Base-by-base conservation (phyloP, 2,797 vertebrate species). In the Poeciliopsis gracilis region DNA sequence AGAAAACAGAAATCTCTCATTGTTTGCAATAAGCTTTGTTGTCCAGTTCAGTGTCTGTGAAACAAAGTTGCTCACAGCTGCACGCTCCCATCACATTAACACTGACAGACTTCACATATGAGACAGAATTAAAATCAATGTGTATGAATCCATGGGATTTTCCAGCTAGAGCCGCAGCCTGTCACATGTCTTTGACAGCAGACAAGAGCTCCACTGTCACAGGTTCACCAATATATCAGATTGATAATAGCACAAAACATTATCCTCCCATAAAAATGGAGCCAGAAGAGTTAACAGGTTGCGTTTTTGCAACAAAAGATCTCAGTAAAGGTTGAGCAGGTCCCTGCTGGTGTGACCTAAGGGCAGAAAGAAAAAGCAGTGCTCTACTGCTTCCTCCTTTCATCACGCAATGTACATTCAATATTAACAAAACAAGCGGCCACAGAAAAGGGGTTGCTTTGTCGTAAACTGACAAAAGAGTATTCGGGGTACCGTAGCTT, bases 71-170 rank as follows among this genome's bases (percentile, higher is more conserved):
- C 69, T 30, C 79, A 72, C 59, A 76, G 61, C 63, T 79, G 78
- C 51, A 25, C 25, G 51, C 55, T 77, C 63, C 70, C 77, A n/a
- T 82, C 80, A 16, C 55, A 18, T 73, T 80, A 77, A 81, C 73
- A 74, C 75, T 79, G 72, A 78, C 38, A n/a, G 61, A 84, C 89
- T 89, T 86, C 73, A 79, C 90, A 81, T 81, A 87, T 84, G 85
- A 36, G 85, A 41, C 36, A 67, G 10, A 67, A 41, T 67, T 13
- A 38, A 63, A 91, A 94, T 94, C 90, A 78, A 90, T 91, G 80
- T 51, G 70, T 86, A 85, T 91, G 89, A 94, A 88, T 94, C 90
- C 69, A 93, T 92, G 84, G 33, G 67, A 88, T 88, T 94, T 94
- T 95, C 92, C 91, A 89, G 81, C 85, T 81, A 77, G 57, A 87